A percentile compares a stretch with the other conserved stretches of the same genome.
These are phyloP conservation scores for Nesometra sesokonis DNA, from an alignment of 35 echinoderm and acorn worm genomes.

Conservation along the genomic window DNA sequence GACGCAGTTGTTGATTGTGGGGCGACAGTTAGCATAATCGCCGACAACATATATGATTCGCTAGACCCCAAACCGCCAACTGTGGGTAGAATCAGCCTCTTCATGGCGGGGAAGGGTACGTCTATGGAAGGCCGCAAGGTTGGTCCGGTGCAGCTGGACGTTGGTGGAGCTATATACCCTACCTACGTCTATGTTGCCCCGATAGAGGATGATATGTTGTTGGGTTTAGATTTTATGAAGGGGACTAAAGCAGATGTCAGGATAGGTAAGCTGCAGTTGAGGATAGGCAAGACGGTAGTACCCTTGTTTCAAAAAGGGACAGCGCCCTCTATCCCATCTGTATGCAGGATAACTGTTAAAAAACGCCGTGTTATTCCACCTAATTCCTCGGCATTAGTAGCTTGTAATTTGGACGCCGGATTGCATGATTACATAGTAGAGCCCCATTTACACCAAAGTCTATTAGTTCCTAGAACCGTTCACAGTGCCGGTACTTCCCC, in stretches of 20 bases:
- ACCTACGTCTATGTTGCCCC: not conserved
- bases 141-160: not conserved
- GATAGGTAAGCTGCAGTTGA: too few species aligned
- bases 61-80: not conserved
- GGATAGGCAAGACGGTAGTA: too few species aligned
- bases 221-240: not conserved
- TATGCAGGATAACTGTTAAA: not conserved
- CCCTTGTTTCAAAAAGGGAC: too few species aligned
- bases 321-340: too few species aligned
- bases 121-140: not conserved
- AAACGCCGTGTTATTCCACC: conserved; percentile 21
- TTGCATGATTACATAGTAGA: conserved; percentile 6
- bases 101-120: not conserved
- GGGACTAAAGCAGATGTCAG: not conserved
- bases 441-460: not conserved
- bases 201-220: not conserved
- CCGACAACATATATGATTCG: not conserved
- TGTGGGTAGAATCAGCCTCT: not conserved
- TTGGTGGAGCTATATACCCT: not conserved
- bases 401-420: not conserved
- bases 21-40: not conserved
- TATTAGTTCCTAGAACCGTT: not conserved
- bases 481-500: not conserved
- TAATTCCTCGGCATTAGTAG: not conserved
- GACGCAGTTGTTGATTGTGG: not conserved